These are phyloP conservation scores for Globodera rostochiensis DNA, from an alignment of 1,140 invertebrate genomes.

Conservation along the genomic window DNA sequence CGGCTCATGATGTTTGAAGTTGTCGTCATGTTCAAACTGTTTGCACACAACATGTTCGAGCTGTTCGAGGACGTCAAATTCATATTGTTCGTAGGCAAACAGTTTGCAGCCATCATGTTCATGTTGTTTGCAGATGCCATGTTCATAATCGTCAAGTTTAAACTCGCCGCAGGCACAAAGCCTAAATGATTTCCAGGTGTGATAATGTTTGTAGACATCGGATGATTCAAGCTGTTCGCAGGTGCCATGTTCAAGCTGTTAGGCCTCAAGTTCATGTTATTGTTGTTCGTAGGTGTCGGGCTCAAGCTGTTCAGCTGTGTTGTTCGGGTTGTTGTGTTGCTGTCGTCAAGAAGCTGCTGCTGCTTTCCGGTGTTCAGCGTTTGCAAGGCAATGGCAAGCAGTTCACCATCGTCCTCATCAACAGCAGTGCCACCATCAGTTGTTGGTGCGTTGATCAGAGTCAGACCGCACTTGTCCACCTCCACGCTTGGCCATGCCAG, in stretches of 20 bases:
- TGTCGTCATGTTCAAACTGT: too few species aligned
- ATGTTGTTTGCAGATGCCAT: not conserved
- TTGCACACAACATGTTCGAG: not conserved
- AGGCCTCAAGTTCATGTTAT: too few species aligned
- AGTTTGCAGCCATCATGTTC: conserved; percentile 31
- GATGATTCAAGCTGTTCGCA: too few species aligned
- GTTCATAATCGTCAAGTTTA: too few species aligned
- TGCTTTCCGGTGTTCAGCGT: not conserved
- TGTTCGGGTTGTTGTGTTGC: not conserved
- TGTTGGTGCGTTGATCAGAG: not conserved
- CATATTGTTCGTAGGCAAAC: not conserved
- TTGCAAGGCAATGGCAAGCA: not conserved
- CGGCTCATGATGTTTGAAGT: too few species aligned
- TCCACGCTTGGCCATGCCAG: conserved; percentile 15
- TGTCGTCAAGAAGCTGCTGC: not conserved
- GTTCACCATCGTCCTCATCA: not conserved
- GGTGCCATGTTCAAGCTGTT: not conserved
- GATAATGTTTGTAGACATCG: not conserved
- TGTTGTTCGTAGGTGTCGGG: not conserved
- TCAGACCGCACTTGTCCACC: conserved; percentile 17
- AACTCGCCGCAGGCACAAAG: too few species aligned
- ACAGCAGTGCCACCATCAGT: conserved; percentile 12
- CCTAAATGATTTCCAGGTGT: too few species aligned
- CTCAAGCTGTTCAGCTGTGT: not conserved
- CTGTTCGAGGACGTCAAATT: not conserved